These are phyloP conservation scores for Tachina grossa DNA, from an alignment of 2,888 invertebrate species.

Conservation along the genomic window DNA sequence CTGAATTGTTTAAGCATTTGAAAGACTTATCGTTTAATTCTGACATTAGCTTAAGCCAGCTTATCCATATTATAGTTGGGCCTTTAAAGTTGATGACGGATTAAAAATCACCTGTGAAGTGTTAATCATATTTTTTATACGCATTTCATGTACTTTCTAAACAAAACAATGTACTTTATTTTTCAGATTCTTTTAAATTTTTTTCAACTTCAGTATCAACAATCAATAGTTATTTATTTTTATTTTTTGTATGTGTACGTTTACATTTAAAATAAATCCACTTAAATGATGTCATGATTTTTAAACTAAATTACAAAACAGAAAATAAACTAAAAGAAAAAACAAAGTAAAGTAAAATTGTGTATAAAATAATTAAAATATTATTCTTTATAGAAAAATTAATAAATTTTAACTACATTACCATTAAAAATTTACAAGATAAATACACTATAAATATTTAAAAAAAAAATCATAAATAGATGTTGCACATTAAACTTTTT, in stretches of 20 bases:
- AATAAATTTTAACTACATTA: slow-evolving; percentile 51
- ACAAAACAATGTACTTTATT: neutral
- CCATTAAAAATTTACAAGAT: slow-evolving; percentile 16
- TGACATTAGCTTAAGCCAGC: too few relatives aligned
- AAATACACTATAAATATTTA: slow-evolving; percentile 11
- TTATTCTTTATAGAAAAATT: slow-evolving; percentile 23
- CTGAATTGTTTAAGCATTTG: too few relatives aligned
- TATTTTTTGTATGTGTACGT: slow-evolving; percentile 23
- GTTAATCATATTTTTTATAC: too few relatives aligned
- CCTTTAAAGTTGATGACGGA: too few relatives aligned
- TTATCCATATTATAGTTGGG: too few relatives aligned
- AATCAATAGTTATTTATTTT: slow-evolving; percentile 63
- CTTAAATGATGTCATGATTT: slow-evolving; percentile 62
- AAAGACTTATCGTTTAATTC: too few relatives aligned
- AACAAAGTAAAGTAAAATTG: slow-evolving; percentile 28
- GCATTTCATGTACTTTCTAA: too few relatives aligned
- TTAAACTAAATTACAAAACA: slow-evolving; percentile 33
- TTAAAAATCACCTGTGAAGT: too few relatives aligned
- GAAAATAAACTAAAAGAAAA: slow-evolving; percentile 29
- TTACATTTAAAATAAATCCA: slow-evolving; percentile 51
- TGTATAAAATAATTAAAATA: slow-evolving; percentile 42
- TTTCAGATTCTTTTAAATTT: neutral
- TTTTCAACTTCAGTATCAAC: slow-evolving; percentile 50
- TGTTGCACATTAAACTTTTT: slow-evolving; percentile 46
- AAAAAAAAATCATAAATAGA: slow-evolving; percentile 43